Base-by-base conservation (phyloP, 2,797 vertebrate species). In the Sphaeramia orbicularis region DNA sequence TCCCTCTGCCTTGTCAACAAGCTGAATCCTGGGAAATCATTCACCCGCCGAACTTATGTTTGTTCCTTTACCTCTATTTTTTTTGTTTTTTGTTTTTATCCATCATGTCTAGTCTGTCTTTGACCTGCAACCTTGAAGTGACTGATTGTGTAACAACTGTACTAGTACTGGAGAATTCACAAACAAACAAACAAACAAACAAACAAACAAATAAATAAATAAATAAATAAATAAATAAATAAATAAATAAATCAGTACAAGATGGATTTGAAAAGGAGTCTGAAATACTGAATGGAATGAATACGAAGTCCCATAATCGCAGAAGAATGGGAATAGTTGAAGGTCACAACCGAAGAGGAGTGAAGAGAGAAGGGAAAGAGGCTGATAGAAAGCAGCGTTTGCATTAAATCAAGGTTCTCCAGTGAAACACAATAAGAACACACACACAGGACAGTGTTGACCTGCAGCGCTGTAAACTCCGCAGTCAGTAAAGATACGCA, bases 21-120 rank as follows among this genome's bases (percentile, higher is more conserved):
- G 54, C 27, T 36, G 75, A 78, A 86, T 85, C 48, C 72, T 61
- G 80, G 81, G 74, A 86, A 87, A 77, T 75, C 36, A 43, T 56
- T 80, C 19, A 10, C 21, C 49, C 57, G 74, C 48, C n/a, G 67
- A 63, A n/a, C n/a, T 44, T 51, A 15, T 40, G 40, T 72, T 84
- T 71, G 51, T 71, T 68, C 62, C 58, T 67, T 40, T 72, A 47
- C 53, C 14, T 55, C 40, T 49, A 12, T 65, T 10, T n/a, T n/a
- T n/a, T n/a, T n/a, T n/a, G n/a, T n/a, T 24, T 24, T 24, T 24
- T 24, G 60, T 59, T 71, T 65, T 68, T 55, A 66, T 52, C 51
- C 37, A 18, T 35, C 16, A 53, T 35, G 15, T 60, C 47, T 41
- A 40, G 9, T 58, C 35, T 43, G 21, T 47, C 15, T 81, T 63